These are phyloP conservation scores for Gila robusta DNA, from an alignment of 2,797 vertebrate species.

Conservation along the genomic window DNA sequence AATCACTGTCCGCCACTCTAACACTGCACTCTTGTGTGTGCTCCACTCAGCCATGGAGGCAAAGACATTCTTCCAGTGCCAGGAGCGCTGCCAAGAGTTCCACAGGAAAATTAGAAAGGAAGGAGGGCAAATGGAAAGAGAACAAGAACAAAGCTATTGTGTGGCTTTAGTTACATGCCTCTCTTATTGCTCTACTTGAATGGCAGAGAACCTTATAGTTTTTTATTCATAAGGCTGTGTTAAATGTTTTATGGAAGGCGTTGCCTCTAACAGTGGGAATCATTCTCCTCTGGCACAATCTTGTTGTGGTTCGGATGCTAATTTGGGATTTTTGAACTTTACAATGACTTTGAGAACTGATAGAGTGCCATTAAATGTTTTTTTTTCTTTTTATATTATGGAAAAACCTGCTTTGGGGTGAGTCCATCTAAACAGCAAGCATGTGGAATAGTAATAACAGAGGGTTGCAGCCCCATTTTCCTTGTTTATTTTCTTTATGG, in stretches of 20 bases:
- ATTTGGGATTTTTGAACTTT: conserved; percentile 10
- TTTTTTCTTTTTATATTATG: conserved; percentile 13
- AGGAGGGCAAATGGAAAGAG: conserved; percentile 58
- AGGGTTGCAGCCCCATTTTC: conserved; percentile 59
- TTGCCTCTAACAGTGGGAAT: conserved; percentile 63
- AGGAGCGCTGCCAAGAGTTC: conserved; percentile 66
- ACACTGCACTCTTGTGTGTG: conserved; percentile 79
- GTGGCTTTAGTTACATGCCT: conserved; percentile 71
- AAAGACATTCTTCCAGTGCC: conserved; percentile 73
- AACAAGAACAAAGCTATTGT: conserved; percentile 74
- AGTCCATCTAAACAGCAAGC: conserved; percentile 19
- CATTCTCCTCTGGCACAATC: conserved; percentile 31
- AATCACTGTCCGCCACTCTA: conserved; percentile 75
- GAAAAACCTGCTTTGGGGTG: not conserved
- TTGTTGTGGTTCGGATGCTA: conserved; percentile 21
- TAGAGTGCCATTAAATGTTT: conserved; percentile 16
- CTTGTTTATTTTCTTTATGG: conserved; percentile 72
- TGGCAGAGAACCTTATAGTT: conserved; percentile 57
- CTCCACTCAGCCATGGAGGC: conserved; percentile 47
- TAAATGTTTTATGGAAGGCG: conserved; percentile 75
- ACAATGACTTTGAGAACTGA: not conserved
- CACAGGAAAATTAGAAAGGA: conserved; percentile 57
- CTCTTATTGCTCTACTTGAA: conserved; percentile 69
- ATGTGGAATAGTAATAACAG: conserved; percentile 49
- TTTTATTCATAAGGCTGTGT: conserved; percentile 62